Evolutionary conservation across 2,797 vertebrate species (phyloP).

Genomic region (Orientallactaga sibirica): DNA sequence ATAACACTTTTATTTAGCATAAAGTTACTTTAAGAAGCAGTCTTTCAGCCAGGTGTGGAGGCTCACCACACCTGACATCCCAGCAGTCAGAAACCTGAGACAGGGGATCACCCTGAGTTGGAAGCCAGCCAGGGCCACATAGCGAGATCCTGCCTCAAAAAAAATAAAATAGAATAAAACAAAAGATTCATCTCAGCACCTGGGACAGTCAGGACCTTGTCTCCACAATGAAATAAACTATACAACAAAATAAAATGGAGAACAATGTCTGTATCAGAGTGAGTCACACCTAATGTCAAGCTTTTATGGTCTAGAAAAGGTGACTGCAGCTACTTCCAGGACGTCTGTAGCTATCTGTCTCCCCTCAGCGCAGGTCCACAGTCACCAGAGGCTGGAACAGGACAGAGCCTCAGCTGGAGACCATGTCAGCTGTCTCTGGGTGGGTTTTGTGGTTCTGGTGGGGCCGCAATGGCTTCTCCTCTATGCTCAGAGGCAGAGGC

Average conservation of each 20-base stretch:
- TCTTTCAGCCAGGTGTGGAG: background rate
- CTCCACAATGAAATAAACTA: no score
- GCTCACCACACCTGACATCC: background rate
- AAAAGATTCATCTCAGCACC: no score
- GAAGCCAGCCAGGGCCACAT: background rate
- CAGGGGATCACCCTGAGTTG: background rate
- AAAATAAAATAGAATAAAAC: no score
- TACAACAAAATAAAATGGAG: background rate
- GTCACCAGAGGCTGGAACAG: background rate
- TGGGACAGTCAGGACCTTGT: no score
- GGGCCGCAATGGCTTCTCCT: background rate
- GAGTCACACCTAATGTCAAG: background rate
- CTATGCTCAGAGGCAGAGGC: background rate
- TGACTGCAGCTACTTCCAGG: slow-evolving; percentile 9
- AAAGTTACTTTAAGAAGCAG: slow-evolving; percentile 48
- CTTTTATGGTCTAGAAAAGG: slow-evolving; percentile 3
- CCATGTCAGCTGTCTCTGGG: background rate
- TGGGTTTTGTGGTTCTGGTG: background rate
- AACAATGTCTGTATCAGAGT: background rate
- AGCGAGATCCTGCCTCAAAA: background rate
- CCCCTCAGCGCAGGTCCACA: slow-evolving; percentile 23
- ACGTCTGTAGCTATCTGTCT: background rate
- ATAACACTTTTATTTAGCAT: background rate
- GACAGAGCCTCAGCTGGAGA: background rate
- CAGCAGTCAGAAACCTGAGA: background rate